Evolutionary conservation across 37 sponge, comb jelly and placozoan genomes (phyloP).

Genomic region (Spongilla lacustris): DNA sequence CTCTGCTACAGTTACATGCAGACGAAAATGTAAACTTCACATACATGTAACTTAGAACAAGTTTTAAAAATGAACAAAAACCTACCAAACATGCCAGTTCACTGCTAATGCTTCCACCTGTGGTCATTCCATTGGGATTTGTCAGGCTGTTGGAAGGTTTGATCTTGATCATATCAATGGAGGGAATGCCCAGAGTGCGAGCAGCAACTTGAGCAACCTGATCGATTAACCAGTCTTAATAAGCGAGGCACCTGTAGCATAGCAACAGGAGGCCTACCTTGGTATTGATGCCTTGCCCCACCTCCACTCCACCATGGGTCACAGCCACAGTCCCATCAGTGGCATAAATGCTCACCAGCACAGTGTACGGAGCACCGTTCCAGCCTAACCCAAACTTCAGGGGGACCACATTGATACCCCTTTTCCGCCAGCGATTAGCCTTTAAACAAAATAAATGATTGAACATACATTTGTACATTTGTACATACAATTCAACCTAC

Average conservation of each 20-base stretch:
- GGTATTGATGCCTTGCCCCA: conserved; percentile 85
- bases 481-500: too few species aligned
- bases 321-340: conserved; percentile 81
- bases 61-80: too few species aligned
- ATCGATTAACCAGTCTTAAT: not conserved
- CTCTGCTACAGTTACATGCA: too few species aligned
- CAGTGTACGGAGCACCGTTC: conserved; percentile 51
- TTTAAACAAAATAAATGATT: not conserved
- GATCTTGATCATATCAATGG: conserved; percentile 49
- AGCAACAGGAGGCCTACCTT: conserved; percentile 65
- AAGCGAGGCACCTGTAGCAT: not conserved
- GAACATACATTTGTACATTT: too few species aligned
- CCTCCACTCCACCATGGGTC: conserved; percentile 74
- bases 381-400: conserved; percentile 44
- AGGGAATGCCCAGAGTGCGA: conserved; percentile 66
- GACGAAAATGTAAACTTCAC: too few species aligned
- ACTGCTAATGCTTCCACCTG: conserved; percentile 72
- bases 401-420: not conserved
- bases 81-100: conserved; percentile 69
- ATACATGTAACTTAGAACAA: too few species aligned
- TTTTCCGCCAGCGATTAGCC: not conserved
- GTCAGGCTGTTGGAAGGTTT: conserved; percentile 64
- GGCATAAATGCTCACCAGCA: conserved; percentile 66
- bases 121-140: conserved; percentile 62
- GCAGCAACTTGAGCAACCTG: conserved; percentile 84